Conservation (phyloP, 2,797 vertebrate species). For the Falco biarmicus region DNA sequence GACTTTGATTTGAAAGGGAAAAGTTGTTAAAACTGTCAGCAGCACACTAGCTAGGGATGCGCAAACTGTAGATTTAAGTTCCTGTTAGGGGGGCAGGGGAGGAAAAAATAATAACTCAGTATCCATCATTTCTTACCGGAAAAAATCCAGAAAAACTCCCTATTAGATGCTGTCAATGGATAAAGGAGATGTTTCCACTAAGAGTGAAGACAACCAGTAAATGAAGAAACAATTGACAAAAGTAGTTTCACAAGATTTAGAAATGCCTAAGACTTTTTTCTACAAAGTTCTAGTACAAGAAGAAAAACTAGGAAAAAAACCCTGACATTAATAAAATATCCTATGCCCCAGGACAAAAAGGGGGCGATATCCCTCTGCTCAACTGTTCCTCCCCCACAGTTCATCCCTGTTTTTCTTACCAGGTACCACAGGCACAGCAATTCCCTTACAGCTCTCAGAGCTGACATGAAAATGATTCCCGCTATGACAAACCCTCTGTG, state of each 20-base stretch:
- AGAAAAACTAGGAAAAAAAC: not conserved
- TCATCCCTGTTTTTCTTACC: not conserved
- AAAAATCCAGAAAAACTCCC: not conserved
- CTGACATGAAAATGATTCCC: not conserved
- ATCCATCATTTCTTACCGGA: not conserved
- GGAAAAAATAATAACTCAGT: not conserved
- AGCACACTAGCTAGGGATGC: not conserved
- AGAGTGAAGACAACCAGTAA: not conserved
- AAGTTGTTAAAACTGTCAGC: not conserved
- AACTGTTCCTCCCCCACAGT: not conserved
- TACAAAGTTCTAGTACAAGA: not conserved
- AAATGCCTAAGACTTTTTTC: not conserved
- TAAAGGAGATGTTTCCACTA: not conserved
- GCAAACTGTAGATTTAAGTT: not conserved
- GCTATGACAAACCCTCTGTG: not conserved
- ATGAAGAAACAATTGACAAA: not conserved
- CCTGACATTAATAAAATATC: not conserved
- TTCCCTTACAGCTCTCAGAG: not conserved
- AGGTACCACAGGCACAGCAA: not conserved
- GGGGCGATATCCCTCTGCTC: not conserved
- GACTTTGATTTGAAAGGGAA: not conserved
- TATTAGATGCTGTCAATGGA: not conserved
- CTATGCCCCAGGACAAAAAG: not conserved
- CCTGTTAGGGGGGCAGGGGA: fast-evolving
- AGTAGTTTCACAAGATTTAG: not conserved